These are phyloP conservation scores for Mythimna impura DNA, from an alignment of 2,888 invertebrate genomes.

Conservation along the genomic window DNA sequence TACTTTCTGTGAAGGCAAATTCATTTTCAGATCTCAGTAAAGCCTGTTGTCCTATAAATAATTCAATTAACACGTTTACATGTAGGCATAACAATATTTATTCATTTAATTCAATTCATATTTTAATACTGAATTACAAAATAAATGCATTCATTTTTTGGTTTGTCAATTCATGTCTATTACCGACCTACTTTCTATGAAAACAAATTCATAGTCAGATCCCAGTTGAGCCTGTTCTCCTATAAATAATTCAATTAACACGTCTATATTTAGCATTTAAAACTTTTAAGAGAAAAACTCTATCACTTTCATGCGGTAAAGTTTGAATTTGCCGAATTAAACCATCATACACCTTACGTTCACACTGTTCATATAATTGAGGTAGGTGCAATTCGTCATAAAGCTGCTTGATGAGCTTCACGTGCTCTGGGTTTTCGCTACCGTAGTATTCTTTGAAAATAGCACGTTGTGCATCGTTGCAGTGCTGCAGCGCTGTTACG, in stretches of 20 bases:
- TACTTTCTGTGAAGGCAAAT: too few relatives aligned
- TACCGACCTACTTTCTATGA: too few relatives aligned
- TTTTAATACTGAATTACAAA: too few relatives aligned
- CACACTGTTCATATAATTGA: slow-evolving; percentile 24
- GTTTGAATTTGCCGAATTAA: slow-evolving; percentile 16
- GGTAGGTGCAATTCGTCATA: slow-evolving; percentile 91
- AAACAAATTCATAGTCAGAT: too few relatives aligned
- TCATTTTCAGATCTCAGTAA: too few relatives aligned
- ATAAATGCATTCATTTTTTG: too few relatives aligned
- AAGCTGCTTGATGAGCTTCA: slow-evolving; percentile 80
- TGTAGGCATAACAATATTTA: not conserved
- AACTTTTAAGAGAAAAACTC: slow-evolving; percentile 20
- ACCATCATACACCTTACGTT: slow-evolving; percentile 12
- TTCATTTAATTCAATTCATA: too few relatives aligned
- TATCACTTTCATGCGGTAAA: slow-evolving; percentile 20
- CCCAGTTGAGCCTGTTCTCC: too few relatives aligned
- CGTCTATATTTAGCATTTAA: slow-evolving; percentile 18
- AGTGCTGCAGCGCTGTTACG: slow-evolving; percentile 94
- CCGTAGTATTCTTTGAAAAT: slow-evolving; percentile 92
- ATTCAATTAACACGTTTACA: slow-evolving; percentile 5
- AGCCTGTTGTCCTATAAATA: too few relatives aligned
- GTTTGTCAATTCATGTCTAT: too few relatives aligned
- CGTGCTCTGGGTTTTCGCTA: slow-evolving; percentile 90
- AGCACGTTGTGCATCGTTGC: slow-evolving; percentile 90
- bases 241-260: not conserved